phyloP scores from a whole-genome alignment of 2,797 vertebrate genomes.

The Acrocephalus scirpaceus region DNA sequence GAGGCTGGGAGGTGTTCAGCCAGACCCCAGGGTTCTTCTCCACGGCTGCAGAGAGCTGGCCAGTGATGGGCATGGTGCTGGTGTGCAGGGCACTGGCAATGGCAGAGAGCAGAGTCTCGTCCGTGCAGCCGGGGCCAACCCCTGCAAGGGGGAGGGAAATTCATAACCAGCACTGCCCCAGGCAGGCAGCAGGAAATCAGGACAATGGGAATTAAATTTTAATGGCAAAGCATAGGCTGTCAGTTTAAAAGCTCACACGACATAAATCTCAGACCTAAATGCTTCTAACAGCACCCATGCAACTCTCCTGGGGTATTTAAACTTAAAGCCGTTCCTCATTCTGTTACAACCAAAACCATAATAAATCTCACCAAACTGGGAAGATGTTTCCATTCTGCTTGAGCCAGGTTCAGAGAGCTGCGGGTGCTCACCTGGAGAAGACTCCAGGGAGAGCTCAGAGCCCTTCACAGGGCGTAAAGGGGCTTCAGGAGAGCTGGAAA shows the following conservation, averaged over 20 bases:
- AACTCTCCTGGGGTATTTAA: not conserved
- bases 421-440: not conserved
- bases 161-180: not conserved
- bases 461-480: not conserved
- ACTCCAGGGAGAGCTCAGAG: not conserved
- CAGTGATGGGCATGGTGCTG: conserved; percentile 94
- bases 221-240: not conserved
- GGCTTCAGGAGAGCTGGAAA: not conserved
- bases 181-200: not conserved
- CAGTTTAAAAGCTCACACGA: not conserved
- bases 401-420: not conserved
- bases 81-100: conserved; percentile 97
- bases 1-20: conserved; percentile 95
- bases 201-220: not conserved
- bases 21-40: conserved; percentile 98
- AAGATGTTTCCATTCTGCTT: not conserved
- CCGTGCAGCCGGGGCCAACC: conserved; percentile 94
- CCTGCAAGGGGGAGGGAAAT: conserved; percentile 61
- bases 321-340: not conserved
- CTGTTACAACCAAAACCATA: not conserved
- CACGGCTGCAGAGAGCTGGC: conserved; percentile 94
- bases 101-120: conserved; percentile 94
- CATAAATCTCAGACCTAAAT: not conserved
- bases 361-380: not conserved
- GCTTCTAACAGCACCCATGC: not conserved